Base-by-base conservation (phyloP, 2,113 vertebrate genomes). In the Callaeas wilsoni region DNA sequence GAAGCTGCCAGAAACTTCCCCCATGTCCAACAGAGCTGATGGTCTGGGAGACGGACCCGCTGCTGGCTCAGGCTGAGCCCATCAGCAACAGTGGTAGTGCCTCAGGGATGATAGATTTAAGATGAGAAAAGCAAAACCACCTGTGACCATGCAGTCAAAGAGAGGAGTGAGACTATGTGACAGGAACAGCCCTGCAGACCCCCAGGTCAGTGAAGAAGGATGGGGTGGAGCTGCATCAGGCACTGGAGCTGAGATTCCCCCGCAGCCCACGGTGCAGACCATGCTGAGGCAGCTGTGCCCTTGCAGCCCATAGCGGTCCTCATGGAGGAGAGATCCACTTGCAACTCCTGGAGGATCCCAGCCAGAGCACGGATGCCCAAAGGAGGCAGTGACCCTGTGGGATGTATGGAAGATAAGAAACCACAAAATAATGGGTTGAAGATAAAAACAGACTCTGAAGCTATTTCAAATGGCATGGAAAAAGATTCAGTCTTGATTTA, bases 11-110 rank as follows among this genome's bases (percentile, higher is more conserved):
- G n/a, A 74, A 55, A 73, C 9, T 21, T 69, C 17, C 15, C 13
- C 5, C 0, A 1, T 26, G 8, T 27, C 39, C 7, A 6, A 11
- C 7, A 69, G 4, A 82, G 7, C 8, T 0, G 1, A 53, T 35
- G 18, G 5, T 46, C 39, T 75, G 25, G 25, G n/a, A 55, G 13
- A 32, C 0, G 1, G 32, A 42, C 13, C 5, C 0, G 0, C 52
- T 35, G 30, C 60, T 49, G 20, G 25, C 35, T 57, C 20, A 49
- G 35, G 25, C 35, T 18, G 27, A 59, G 8, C 32, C 44, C 17
- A 27, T 33, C 53, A 77, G 21, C 32, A 59, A 2, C 9, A 37
- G 32, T 33, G 32, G 22, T 8, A 52, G 9, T 6, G 27, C 17
- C 44, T 68, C 44, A 32, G 37, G 18, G 39, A 18, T 22, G 22